phyloP scores from a whole-genome alignment of 2,113 vertebrate species.

The Mesoclemmys tuberculata region DNA sequence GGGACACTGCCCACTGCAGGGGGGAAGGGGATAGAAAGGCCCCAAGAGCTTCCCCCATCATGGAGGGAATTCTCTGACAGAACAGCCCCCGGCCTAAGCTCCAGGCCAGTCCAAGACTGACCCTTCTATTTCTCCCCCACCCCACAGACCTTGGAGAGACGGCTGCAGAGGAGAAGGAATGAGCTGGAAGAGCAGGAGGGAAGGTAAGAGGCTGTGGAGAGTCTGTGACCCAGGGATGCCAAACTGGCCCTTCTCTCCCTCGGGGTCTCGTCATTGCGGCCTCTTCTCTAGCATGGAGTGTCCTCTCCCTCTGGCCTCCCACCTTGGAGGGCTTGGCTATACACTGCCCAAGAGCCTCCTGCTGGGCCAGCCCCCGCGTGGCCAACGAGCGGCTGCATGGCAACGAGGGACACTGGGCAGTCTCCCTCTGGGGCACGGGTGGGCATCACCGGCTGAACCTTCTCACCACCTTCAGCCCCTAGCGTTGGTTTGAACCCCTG shows the following conservation, averaged over 20 bases:
- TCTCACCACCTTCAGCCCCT: background rate
- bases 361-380: no score
- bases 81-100: rapidly evolving
- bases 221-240: background rate
- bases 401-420: background rate
- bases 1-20: background rate
- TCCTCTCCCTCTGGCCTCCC: background rate
- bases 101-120: background rate
- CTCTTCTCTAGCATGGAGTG: background rate
- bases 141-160: background rate
- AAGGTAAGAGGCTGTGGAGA: slow-evolving; percentile 37
- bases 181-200: slow-evolving; percentile 37
- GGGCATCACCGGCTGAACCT: background rate
- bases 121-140: background rate
- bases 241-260: background rate
- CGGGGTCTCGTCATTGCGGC: no score
- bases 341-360: background rate
- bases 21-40: no score
- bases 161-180: background rate
- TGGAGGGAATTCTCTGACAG: background rate
- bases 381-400: background rate
- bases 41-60: background rate
- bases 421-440: background rate
- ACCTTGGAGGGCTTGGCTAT: background rate
- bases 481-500: background rate